Evolutionary conservation across 1,140 invertebrate genomes (phyloP).

Genomic region (Choristoneura fumiferana): DNA sequence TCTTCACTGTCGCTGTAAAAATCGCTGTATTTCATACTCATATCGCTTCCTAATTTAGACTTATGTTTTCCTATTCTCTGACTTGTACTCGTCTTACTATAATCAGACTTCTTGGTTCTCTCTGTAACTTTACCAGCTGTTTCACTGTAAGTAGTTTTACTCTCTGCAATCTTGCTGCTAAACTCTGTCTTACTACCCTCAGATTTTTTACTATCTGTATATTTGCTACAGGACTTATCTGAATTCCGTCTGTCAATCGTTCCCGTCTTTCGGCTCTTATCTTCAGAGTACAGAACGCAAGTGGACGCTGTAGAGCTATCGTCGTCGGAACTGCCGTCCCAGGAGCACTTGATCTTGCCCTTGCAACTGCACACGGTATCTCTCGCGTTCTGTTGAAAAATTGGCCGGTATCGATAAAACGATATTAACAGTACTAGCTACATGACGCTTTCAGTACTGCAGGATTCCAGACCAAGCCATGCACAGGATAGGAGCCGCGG

Average conservation of each 20-base stretch:
- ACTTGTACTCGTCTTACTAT: conserved; percentile 38
- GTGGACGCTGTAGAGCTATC: conserved; percentile 58
- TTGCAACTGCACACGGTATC: conserved; percentile 45
- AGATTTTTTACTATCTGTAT: conserved; percentile 21
- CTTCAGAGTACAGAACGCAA: conserved; percentile 52
- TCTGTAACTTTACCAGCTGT: conserved; percentile 30
- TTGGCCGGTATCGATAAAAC: conserved; percentile 29
- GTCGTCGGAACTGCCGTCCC: conserved; percentile 38
- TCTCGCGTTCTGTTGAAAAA: conserved; percentile 49
- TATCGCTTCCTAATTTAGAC: conserved; percentile 36
- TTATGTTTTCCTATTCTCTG: conserved; percentile 32
- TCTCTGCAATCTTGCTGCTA: conserved; percentile 29
- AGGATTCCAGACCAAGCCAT: no score
- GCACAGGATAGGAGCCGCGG: no score
- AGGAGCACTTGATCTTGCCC: conserved; percentile 31
- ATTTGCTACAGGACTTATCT: conserved; percentile 52
- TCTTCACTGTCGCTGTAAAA: conserved; percentile 48
- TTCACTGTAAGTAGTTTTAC: conserved; percentile 32
- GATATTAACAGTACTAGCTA: background rate
- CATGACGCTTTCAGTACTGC: no score
- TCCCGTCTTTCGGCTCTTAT: conserved; percentile 25
- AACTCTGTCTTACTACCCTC: background rate
- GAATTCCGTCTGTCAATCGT: conserved; percentile 17
- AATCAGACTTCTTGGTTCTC: conserved; percentile 39
- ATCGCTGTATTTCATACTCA: conserved; percentile 44